Percentiles rank a stretch among this genome's conserved stretches.
phyloP scores from a whole-genome alignment of 2,888 invertebrate species.

The Cyclophora punctaria region DNA sequence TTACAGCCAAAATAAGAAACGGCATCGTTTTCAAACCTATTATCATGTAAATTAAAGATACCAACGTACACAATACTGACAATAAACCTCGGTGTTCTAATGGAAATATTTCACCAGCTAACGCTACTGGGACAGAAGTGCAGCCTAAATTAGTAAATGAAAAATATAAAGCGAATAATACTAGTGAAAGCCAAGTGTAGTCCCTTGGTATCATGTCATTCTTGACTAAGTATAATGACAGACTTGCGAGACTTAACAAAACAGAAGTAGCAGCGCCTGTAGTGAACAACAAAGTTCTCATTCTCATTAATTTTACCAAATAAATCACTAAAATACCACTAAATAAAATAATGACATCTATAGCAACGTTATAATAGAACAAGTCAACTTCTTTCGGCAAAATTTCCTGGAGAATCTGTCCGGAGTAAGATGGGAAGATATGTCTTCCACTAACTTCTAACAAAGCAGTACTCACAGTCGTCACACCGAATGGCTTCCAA shows the following conservation, averaged over 20 bases:
- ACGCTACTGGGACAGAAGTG: constrained; percentile 43
- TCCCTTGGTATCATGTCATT: constrained; percentile 25
- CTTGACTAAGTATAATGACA: constrained; percentile 33
- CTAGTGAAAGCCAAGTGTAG: constrained; percentile 31
- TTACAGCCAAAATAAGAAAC: constrained; percentile 21
- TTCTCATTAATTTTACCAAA: constrained; percentile 38
- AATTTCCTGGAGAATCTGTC: constrained; percentile 43
- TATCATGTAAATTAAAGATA: constrained; percentile 16
- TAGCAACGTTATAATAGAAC: constrained; percentile 37
- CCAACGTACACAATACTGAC: constrained; percentile 33
- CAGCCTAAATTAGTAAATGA: constrained; percentile 48
- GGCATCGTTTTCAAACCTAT: constrained; percentile 37
- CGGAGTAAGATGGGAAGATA: constrained; percentile 24
- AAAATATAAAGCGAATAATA: constrained; percentile 38
- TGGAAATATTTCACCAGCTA: constrained; percentile 38
- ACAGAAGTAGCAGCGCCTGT: constrained; percentile 36
- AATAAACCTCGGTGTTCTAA: constrained; percentile 19
- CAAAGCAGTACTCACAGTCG: constrained; percentile 28
- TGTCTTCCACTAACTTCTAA: too few relatives aligned
- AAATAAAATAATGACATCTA: constrained; percentile 40
- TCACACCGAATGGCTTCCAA: constrained; percentile 32
- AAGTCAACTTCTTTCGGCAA: constrained; percentile 31
- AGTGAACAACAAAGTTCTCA: constrained; percentile 39
- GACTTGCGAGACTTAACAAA: constrained; percentile 29
- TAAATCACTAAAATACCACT: constrained; percentile 37